Conservation (phyloP, 2,797 vertebrate genomes). For the Pempheris klunzingeri region DNA sequence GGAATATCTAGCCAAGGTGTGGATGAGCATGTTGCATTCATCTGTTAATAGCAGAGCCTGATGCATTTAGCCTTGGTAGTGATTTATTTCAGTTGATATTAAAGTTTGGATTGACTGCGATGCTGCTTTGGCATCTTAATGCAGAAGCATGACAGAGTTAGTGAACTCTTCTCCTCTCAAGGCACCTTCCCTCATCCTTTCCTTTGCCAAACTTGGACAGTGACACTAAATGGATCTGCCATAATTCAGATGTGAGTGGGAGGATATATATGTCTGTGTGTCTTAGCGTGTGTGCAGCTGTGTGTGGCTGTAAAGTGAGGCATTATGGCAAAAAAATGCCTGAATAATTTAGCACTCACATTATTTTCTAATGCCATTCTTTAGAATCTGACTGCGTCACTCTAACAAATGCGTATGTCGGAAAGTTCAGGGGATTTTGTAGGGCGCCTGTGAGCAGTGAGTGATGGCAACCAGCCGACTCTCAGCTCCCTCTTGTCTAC, state of each 20-base stretch:
- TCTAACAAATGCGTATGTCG: conserved; percentile 79
- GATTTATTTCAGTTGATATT: conserved; percentile 93
- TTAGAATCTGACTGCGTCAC: conserved; percentile 78
- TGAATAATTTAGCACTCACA: conserved; percentile 85
- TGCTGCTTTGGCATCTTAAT: conserved; percentile 82
- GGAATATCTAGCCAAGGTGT: conserved; percentile 87
- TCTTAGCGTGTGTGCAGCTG: conserved; percentile 54
- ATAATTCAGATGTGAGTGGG: conserved; percentile 81
- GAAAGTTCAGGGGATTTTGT: conserved; percentile 81
- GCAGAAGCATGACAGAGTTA: conserved; percentile 82
- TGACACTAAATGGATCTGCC: conserved; percentile 87
- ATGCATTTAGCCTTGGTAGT: conserved; percentile 76
- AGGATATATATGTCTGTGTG: conserved; percentile 71
- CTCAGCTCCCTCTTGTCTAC: conserved; percentile 70
- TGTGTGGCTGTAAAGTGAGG: conserved; percentile 78
- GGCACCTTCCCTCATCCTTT: conserved; percentile 58
- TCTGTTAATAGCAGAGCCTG: conserved; percentile 83
- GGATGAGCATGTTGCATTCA: conserved; percentile 84
- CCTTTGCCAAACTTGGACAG: conserved; percentile 84
- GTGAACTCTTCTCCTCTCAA: conserved; percentile 57
- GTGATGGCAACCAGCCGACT: conserved; percentile 75
- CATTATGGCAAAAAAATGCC: conserved; percentile 76
- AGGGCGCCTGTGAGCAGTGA: conserved; percentile 79
- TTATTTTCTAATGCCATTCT: conserved; percentile 85
- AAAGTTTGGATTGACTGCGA: conserved; percentile 85